These are phyloP conservation scores for Hyposoter dolosus DNA, from an alignment of 2,888 invertebrate genomes.

Conservation along the genomic window DNA sequence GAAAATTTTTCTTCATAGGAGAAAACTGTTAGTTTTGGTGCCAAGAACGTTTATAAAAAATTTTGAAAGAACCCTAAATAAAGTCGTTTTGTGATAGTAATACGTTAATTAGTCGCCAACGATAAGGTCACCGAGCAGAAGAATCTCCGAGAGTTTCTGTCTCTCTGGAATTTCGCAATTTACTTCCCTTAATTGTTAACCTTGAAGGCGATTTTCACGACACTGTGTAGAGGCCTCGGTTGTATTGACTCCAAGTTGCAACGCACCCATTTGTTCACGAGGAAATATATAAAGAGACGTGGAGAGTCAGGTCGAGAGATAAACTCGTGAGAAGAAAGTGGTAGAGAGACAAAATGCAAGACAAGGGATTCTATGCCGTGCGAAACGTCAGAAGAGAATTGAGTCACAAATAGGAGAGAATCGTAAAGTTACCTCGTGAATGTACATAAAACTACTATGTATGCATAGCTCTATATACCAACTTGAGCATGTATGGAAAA, in stretches of 20 bases:
- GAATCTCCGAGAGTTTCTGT: neutral
- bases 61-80: no score
- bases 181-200: neutral
- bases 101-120: neutral
- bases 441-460: slow-evolving; percentile 15
- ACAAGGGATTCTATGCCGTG: slow-evolving; percentile 11
- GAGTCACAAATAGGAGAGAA: slow-evolving; percentile 44
- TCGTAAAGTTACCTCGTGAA: slow-evolving; percentile 52
- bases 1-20: no score
- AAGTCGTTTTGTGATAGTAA: no score
- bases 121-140: neutral
- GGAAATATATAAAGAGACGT: slow-evolving; percentile 4
- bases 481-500: neutral
- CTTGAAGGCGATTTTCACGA: neutral
- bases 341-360: slow-evolving; percentile 16
- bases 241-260: neutral
- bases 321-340: slow-evolving; percentile 26
- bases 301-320: slow-evolving; percentile 1
- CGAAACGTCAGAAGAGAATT: slow-evolving; percentile 53
- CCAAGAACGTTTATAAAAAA: no score
- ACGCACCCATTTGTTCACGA: neutral
- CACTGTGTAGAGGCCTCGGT: slow-evolving; percentile 1
- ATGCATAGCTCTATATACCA: neutral
- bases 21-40: no score
- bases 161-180: neutral